Percentiles rank a stretch among this genome's conserved stretches.
Evolutionary conservation across 1,140 invertebrate species (phyloP).

Genomic region (Carcinoscorpius rotundicauda): DNA sequence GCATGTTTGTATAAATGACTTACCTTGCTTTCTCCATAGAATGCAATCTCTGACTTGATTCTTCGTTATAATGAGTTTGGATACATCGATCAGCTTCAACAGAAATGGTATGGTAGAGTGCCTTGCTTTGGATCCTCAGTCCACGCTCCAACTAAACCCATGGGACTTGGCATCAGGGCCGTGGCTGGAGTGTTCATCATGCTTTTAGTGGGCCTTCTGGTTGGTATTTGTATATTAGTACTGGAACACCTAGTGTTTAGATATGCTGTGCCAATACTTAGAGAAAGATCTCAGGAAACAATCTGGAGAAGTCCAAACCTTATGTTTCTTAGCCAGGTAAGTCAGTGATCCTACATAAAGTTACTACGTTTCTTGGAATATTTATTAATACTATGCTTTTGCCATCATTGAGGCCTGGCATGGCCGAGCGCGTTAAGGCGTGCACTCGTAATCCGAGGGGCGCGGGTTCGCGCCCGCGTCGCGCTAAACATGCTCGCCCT

Average conservation of each 20-base stretch:
- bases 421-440: no score
- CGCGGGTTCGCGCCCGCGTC: no score
- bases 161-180: constrained; percentile 60
- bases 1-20: no score
- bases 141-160: constrained; percentile 41
- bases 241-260: constrained; percentile 83
- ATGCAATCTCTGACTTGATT: constrained; percentile 65
- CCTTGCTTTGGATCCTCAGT: constrained; percentile 49
- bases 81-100: constrained; percentile 72
- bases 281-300: constrained; percentile 68
- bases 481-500: no score
- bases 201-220: constrained; percentile 64
- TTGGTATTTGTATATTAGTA: constrained; percentile 65
- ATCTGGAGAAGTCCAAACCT: constrained; percentile 81
- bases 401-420: no score
- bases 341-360: no score
- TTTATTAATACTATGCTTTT: no score
- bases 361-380: no score
- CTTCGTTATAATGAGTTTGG: constrained; percentile 76
- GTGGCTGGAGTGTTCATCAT: constrained; percentile 62
- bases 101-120: constrained; percentile 73
- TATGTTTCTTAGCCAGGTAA: constrained; percentile 80
- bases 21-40: constrained; percentile 23
- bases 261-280: constrained; percentile 65
- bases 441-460: no score